Conservation (phyloP, 2,797 vertebrate species). For the Tiaroga cobitis region DNA sequence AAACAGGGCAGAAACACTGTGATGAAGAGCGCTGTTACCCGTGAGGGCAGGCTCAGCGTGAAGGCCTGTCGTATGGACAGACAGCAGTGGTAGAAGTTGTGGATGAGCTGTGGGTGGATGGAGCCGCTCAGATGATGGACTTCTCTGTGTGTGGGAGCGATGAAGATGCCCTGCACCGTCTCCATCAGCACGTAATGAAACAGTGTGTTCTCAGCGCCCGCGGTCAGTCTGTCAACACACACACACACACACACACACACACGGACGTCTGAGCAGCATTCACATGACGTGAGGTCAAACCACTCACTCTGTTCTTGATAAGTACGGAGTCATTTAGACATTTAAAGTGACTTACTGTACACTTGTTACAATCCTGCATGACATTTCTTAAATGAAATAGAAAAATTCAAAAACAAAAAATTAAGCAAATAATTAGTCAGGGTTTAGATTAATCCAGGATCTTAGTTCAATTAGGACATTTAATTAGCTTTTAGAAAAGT, state of each 20-base stretch:
- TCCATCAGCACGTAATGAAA: constrained; percentile 96
- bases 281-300: background rate
- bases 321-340: too few species aligned
- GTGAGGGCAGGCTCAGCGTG: constrained; percentile 83
- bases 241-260: constrained; percentile 23
- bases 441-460: background rate
- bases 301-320: background rate
- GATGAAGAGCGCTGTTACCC: constrained; percentile 79
- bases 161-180: constrained; percentile 91
- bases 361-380: background rate
- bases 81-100: constrained; percentile 96
- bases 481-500: background rate
- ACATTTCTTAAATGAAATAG: background rate
- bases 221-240: constrained; percentile 80
- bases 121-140: constrained; percentile 86
- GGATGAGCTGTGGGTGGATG: constrained; percentile 90
- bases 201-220: constrained; percentile 92
- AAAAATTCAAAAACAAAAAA: background rate
- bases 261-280: constrained; percentile 3
- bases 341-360: too few species aligned
- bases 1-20: too few species aligned
- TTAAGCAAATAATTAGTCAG: too few species aligned
- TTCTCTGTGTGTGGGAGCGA: constrained; percentile 91
- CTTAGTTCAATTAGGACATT: background rate
- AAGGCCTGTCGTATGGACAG: constrained; percentile 91